Percentiles rank a stretch among this genome's conserved stretches.
These are phyloP conservation scores for Triplophysa yarkandensis DNA, from an alignment of 2,797 vertebrate genomes.

Conservation along the genomic window DNA sequence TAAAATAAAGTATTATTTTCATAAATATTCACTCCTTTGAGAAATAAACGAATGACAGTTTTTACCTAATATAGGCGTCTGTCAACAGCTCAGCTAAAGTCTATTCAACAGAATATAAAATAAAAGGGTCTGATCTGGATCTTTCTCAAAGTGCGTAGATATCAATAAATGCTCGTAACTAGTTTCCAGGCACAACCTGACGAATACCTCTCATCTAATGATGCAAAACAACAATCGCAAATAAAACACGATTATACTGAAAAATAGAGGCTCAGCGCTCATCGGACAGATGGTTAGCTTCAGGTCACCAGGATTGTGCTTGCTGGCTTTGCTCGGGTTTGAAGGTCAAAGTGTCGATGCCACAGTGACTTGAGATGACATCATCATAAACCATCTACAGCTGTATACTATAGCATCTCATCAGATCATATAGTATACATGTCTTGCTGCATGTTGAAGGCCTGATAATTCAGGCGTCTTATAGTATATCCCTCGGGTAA, in stretches of 20 bases:
- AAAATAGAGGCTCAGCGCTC: not conserved
- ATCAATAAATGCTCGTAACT: conserved; percentile 35
- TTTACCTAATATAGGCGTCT: conserved; percentile 58
- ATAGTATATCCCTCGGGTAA: conserved; percentile 4
- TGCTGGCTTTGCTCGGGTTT: conserved; percentile 37
- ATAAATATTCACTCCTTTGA: not conserved
- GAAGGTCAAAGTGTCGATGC: conserved; percentile 33
- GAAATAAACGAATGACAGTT: conserved; percentile 7
- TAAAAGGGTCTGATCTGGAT: conserved; percentile 28
- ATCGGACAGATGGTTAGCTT: conserved; percentile 14
- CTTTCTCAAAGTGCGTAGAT: conserved; percentile 49
- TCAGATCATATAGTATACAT: conserved; percentile 19
- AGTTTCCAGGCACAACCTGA: conserved; percentile 48
- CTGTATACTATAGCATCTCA: conserved; percentile 17
- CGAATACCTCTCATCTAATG: conserved; percentile 25
- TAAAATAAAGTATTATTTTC: too few relatives aligned
- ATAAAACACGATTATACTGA: conserved; percentile 15
- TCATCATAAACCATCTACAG: conserved; percentile 22
- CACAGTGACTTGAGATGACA: conserved; percentile 46
- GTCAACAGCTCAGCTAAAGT: conserved; percentile 21
- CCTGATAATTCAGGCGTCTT: conserved; percentile 23
- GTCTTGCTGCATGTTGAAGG: conserved; percentile 31
- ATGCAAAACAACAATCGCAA: conserved; percentile 26
- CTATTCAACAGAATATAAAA: conserved; percentile 52
- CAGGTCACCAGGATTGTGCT: conserved; percentile 46